A percentile compares a stretch with the other conserved stretches of the same genome.
Evolutionary conservation across 2,888 invertebrate genomes (phyloP).

Genomic region (Siphonodentalium dalli): DNA sequence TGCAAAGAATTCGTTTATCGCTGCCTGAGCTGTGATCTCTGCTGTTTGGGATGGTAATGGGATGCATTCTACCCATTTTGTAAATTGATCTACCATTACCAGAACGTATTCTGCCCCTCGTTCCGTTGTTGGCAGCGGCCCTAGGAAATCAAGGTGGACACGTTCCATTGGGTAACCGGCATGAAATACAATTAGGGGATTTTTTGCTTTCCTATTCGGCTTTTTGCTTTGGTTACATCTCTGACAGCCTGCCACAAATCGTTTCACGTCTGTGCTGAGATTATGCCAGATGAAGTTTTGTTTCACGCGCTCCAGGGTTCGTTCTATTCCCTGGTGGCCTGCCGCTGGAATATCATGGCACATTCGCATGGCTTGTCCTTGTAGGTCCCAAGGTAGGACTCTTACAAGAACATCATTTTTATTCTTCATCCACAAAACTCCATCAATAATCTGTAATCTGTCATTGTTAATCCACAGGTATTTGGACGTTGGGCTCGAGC

Average conservation of each 20-base stretch:
- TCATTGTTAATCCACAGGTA: conserved; percentile 1
- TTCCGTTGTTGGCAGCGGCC: conserved; percentile 10
- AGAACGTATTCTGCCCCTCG: conserved; percentile 12
- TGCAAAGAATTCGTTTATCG: conserved; percentile 7
- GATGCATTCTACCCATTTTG: conserved; percentile 5
- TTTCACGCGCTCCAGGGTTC: conserved; percentile 4
- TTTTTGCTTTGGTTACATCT: conserved; percentile 3
- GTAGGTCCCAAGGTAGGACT: not conserved
- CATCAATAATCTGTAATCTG: not conserved
- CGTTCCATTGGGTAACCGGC: conserved; percentile 70
- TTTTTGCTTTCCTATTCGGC: not conserved
- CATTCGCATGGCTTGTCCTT: not conserved
- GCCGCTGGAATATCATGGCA: conserved; percentile 5
- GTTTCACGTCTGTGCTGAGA: no score
- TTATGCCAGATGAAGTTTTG: conserved; percentile 2
- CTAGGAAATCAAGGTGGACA: conserved; percentile 17
- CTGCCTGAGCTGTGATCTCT: no score
- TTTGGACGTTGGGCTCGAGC: not conserved
- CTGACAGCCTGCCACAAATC: not conserved
- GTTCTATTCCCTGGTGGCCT: conserved; percentile 9
- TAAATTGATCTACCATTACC: conserved; percentile 17
- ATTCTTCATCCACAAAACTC: no score
- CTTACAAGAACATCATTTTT: not conserved
- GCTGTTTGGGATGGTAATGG: not conserved
- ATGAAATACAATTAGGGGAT: conserved; percentile 73